A percentile compares a stretch with the other conserved stretches of the same genome.
Conservation (phyloP, 2,888 invertebrate genomes). For the Brenthis ino region DNA sequence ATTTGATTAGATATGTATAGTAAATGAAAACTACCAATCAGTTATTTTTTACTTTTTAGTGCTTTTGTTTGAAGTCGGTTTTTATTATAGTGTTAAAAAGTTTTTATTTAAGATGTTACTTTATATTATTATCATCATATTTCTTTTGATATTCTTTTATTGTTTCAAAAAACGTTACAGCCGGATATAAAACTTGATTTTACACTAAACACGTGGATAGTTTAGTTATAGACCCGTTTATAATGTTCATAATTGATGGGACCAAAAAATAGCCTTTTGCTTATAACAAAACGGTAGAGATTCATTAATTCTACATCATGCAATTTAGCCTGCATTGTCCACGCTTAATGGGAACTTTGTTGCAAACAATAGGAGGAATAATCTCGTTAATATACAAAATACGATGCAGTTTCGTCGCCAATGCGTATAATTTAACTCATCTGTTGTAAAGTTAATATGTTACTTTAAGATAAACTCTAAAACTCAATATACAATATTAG, state of each 20-base stretch:
- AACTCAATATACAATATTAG: neutral
- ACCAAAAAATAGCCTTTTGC: neutral
- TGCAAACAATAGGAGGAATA: conserved; percentile 35
- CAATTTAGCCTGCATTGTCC: conserved; percentile 37
- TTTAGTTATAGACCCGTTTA: too few relatives aligned
- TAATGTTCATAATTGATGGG: conserved; percentile 1
- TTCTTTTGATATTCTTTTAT: too few relatives aligned
- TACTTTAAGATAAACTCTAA: neutral
- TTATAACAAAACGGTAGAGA: conserved; percentile 8
- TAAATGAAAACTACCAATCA: too few relatives aligned
- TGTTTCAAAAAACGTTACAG: too few relatives aligned
- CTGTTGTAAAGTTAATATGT: neutral
- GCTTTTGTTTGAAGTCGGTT: too few relatives aligned
- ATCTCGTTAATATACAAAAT: conserved; percentile 33
- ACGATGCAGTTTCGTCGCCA: conserved; percentile 18
- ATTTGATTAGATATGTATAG: too few relatives aligned
- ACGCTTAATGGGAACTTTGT: conserved; percentile 37
- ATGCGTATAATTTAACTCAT: conserved; percentile 20
- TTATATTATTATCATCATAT: too few relatives aligned
- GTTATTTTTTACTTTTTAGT: too few relatives aligned
- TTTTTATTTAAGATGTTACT: too few relatives aligned
- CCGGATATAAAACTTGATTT: neutral
- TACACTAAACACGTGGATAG: neutral
- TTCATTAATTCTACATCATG: conserved; percentile 33
- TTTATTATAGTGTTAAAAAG: too few relatives aligned